Conservation (phyloP, 2,113 vertebrate genomes). For the Silurus glanis region DNA sequence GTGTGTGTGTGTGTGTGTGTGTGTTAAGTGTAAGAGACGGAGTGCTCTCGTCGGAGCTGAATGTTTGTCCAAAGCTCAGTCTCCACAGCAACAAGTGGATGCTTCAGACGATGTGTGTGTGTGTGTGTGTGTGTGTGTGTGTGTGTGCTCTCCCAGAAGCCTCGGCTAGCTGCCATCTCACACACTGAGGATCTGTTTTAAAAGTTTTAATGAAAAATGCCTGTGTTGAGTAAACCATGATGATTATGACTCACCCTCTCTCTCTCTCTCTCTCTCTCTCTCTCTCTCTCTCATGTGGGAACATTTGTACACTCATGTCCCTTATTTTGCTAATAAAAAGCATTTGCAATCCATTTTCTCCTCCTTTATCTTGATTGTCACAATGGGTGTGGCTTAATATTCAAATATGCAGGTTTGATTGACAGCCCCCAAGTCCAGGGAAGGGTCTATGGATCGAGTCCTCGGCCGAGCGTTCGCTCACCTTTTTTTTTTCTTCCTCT, state of each 20-base stretch:
- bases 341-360: conserved; percentile 63
- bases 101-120: conserved; percentile 25
- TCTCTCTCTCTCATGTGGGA: conserved; percentile 56
- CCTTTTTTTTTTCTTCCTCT: background rate
- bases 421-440: background rate
- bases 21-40: background rate
- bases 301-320: conserved; percentile 77
- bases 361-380: background rate
- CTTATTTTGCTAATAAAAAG: conserved; percentile 83
- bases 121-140: background rate
- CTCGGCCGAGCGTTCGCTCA: background rate
- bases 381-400: background rate
- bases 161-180: conserved; percentile 15
- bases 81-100: conserved; percentile 40
- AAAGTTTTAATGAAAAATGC: background rate
- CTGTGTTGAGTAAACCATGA: background rate
- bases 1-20: conserved; percentile 14
- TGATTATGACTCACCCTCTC: conserved; percentile 18
- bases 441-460: too few species aligned
- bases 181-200: conserved; percentile 24
- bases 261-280: conserved; percentile 22
- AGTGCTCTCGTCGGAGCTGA: background rate
- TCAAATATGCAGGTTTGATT: background rate
- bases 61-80: conserved; percentile 24
- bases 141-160: background rate